These are phyloP conservation scores for Lepus americanus DNA, from an alignment of 2,113 vertebrate genomes.

Conservation along the genomic window DNA sequence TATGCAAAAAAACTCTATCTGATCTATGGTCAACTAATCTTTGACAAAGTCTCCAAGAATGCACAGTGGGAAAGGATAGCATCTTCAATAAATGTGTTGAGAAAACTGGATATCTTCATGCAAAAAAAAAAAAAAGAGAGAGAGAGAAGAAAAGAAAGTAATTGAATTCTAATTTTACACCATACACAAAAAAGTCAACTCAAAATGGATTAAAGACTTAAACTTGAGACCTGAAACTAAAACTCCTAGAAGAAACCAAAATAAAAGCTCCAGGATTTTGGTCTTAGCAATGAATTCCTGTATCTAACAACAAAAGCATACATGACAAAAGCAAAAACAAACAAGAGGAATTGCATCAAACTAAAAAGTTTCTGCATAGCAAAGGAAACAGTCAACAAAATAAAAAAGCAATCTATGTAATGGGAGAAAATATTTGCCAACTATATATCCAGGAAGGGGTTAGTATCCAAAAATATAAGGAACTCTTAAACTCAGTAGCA, in stretches of 20 bases:
- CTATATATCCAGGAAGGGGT: not conserved
- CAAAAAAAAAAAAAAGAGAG: not conserved
- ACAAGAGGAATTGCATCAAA: not conserved
- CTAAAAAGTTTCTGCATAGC: not conserved
- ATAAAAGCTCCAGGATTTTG: not conserved
- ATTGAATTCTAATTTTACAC: not conserved
- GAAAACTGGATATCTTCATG: not conserved
- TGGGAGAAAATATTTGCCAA: not conserved
- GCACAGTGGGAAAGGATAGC: not conserved
- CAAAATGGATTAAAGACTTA: not conserved
- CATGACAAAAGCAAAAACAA: slow-evolving; percentile 6
- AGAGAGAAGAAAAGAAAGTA: not conserved
- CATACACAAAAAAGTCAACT: not conserved
- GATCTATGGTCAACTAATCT: not conserved
- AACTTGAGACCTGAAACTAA: not conserved
- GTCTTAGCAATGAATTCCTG: not conserved
- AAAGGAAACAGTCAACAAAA: not conserved
- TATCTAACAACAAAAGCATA: not conserved
- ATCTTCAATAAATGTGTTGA: not conserved
- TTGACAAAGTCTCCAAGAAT: not conserved
- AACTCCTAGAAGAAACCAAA: not conserved
- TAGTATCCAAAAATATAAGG: not conserved
- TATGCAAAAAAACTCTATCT: slow-evolving; percentile 7
- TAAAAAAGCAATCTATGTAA: not conserved
- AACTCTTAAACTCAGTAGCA: not conserved